Conservation (phyloP, 1,140 invertebrate genomes). For the Cyrtorhinus lividipennis region DNA sequence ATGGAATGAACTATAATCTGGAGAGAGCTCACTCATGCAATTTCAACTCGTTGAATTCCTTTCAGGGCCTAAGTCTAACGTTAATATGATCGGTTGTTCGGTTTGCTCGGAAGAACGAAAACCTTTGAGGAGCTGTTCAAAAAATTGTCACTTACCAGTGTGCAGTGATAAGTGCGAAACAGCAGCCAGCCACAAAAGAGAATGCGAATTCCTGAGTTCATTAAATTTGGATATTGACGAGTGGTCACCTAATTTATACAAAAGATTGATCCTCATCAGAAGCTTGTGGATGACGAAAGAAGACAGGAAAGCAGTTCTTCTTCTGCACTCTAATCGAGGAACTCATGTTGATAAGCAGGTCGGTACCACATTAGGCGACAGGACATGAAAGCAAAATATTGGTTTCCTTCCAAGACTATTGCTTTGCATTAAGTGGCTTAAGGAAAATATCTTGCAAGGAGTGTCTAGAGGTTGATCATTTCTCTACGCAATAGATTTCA, state of each 20-base stretch:
- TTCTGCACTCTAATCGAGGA: neutral
- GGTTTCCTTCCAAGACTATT: neutral
- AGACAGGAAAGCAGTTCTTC: neutral
- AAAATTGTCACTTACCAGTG: constrained; percentile 40
- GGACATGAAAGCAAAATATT: neutral
- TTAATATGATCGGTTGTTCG: constrained; percentile 36
- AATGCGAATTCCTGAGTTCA: constrained; percentile 39
- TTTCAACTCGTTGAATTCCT: too few species aligned
- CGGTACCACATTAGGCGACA: neutral
- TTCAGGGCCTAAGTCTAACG: constrained; percentile 33
- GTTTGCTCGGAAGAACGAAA: constrained; percentile 37
- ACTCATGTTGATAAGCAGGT: neutral
- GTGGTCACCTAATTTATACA: constrained; percentile 24
- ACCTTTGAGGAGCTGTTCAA: constrained; percentile 32
- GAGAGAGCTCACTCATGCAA: neutral
- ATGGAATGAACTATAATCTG: neutral
- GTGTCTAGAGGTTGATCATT: neutral
- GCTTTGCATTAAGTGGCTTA: neutral
- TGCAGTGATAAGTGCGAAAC: constrained; percentile 42
- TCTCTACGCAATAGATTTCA: too few species aligned
- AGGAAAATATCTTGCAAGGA: neutral
- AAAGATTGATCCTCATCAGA: constrained; percentile 1
- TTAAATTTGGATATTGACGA: constrained; percentile 34
- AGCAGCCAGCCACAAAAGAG: constrained; percentile 35
- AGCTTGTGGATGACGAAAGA: neutral